phyloP scores from a whole-genome alignment of 1,140 invertebrate genomes.

The Cephus cinctus region DNA sequence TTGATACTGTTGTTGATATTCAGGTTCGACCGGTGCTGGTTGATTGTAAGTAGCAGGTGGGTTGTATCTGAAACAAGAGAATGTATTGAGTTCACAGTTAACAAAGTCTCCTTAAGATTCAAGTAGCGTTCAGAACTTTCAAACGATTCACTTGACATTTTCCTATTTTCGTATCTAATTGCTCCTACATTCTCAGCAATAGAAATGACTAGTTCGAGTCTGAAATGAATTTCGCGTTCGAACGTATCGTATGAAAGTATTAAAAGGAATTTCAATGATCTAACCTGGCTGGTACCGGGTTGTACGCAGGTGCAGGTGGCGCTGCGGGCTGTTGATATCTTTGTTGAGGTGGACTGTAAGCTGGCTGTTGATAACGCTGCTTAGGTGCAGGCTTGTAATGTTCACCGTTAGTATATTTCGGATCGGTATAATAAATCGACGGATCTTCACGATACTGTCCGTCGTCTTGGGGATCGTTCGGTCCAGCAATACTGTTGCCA shows the following conservation, averaged over 20 bases:
- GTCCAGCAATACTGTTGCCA: constrained; percentile 50
- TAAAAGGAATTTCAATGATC: too few relatives aligned
- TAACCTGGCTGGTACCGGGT: constrained; percentile 21
- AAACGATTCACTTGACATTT: constrained; percentile 49
- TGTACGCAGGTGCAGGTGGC: constrained; percentile 9
- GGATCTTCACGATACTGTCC: constrained; percentile 82
- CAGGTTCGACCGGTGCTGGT: constrained; percentile 35
- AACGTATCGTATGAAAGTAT: too few relatives aligned
- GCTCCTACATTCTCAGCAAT: too few relatives aligned
- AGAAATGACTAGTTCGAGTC: too few relatives aligned
- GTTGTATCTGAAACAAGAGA: constrained; percentile 32
- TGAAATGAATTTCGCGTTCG: too few relatives aligned
- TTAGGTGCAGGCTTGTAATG: constrained; percentile 42
- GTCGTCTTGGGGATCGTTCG: constrained; percentile 70
- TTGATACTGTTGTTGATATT: constrained; percentile 34
- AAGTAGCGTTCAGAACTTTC: constrained; percentile 33
- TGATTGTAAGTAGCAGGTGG: constrained; percentile 42
- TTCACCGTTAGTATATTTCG: constrained; percentile 64
- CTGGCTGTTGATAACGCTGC: constrained; percentile 28
- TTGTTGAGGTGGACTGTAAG: constrained; percentile 27
- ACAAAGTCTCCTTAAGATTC: neutral
- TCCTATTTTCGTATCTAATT: too few relatives aligned
- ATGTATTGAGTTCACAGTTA: too few relatives aligned
- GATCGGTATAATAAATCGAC: constrained; percentile 72
- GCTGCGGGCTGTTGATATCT: constrained; percentile 23